Evolutionary conservation across 1,140 invertebrate species (phyloP), one percentile per base, ranked within the genome.

Genomic region (Lysiphlebus fabarum): DNA sequence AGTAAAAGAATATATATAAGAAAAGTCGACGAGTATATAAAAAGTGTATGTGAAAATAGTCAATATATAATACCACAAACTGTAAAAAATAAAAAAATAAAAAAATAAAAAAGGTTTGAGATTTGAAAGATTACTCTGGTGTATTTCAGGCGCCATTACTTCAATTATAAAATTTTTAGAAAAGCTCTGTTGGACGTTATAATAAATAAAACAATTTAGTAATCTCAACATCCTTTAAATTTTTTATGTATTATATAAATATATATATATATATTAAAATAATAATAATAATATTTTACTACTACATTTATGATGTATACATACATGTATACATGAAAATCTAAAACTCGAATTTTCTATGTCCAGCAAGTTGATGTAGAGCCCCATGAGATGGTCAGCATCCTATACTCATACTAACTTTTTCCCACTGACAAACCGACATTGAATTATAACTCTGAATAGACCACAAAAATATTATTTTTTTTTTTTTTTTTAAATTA

Each of bases 131-230:
- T 26, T 26, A 4, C 17, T 26, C 17, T 26, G 4, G 17, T 26
- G 17, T 26, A 26, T 26, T 26, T 26, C 17, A 26, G 17, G 17
- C 17, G 8, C 53, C 7, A 55, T 34, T 55, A 44, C 26, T 55
- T 55, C 17, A 55, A 55, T 55, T 55, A 55, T 11, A 10, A 7
- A 38, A 45, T 14, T 38, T 38, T 48, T 7, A 43, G 4, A 11
- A 1, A 8, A 7, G 43, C 44, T 34, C 54, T 37, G 14, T n/a
- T 48, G 54, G 54, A 37, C 2, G 8, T 3, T 34, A 6, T 33
- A 63, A 72, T 72, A 69, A 74, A 74, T 72, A 72, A 70, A 70
- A 69, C 66, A 72, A 67, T 56, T 38, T 64, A 64, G 63, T 68
- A 70, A 71, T 74, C 67, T 69, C 64, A 50, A 64, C 59, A 64